A percentile compares a stretch with the other conserved stretches of the same genome.
Conservation (phyloP, 2,113 vertebrate species). For the Solenodon paradoxus region DNA sequence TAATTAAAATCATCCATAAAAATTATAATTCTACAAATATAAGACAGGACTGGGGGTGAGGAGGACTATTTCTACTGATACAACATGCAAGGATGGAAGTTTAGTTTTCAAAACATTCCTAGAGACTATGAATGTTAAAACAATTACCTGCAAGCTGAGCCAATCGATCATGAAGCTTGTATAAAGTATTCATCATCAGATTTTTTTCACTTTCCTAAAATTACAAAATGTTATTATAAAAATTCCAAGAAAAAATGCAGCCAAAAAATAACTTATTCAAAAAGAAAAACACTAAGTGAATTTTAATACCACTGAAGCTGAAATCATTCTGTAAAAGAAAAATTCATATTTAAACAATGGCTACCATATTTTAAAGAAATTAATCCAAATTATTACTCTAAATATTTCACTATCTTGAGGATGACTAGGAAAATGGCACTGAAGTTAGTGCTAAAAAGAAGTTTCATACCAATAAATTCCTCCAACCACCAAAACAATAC, state of each 20-base stretch:
- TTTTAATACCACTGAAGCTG: conserved; percentile 10
- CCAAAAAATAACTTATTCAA: conserved; percentile 17
- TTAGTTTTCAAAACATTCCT: conserved; percentile 52
- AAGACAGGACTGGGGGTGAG: background rate
- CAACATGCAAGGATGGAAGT: background rate
- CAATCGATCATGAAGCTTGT: conserved; percentile 94
- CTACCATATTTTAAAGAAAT: background rate
- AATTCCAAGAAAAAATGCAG: conserved; percentile 14
- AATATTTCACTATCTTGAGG: conserved; percentile 40
- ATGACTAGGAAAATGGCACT: background rate
- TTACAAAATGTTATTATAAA: conserved; percentile 70
- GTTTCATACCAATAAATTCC: background rate
- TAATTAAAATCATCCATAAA: background rate
- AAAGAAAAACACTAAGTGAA: conserved; percentile 24
- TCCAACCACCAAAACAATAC: background rate
- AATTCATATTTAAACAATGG: conserved; percentile 28
- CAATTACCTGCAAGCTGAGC: conserved; percentile 92
- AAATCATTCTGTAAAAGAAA: background rate
- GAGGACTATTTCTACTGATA: conserved; percentile 7
- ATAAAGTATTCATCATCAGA: conserved; percentile 92
- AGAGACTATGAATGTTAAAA: conserved; percentile 54
- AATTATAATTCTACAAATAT: background rate
- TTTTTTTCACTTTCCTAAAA: conserved; percentile 85
- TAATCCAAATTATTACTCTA: conserved; percentile 27
- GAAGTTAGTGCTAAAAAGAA: background rate